Evolutionary conservation across 2,888 invertebrate species (phyloP), one percentile per base, ranked within the genome.

Genomic region (Andrena praecox): DNA sequence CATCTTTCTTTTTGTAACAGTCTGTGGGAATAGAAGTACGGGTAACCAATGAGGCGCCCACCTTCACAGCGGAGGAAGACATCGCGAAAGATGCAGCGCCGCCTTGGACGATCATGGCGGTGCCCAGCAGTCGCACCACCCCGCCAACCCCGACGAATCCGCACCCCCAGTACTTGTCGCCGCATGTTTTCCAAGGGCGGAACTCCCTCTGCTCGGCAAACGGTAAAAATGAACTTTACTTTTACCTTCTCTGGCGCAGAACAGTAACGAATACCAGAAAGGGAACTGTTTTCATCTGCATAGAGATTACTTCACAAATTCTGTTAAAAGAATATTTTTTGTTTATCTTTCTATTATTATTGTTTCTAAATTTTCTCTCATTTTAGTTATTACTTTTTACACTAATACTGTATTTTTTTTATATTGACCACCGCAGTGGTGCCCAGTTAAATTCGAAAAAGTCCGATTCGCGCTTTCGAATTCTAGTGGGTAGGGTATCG

Each of bases 181-280:
- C 95, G 52, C 93, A 95, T 86, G 92, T 94, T 68, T 93, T 95
- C 76, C 94, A 94, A 73, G 95, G 94, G 12, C 93, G 95, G 66
- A 94, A 95, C 86, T 95, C 95, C 2, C 91, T 95, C 52, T 94
- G 95, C 80, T 95, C 94, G 16, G 93, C 93, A 16, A 94, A 94
- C 85, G 95, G 95, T 95, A 89, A 93, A 93, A 82, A 72, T 62
- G 69, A 79, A 16, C 42, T 70, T 56, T 35, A 7, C 31, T 10
- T 6, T 42, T 1, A 2, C 5, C 7, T 42, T 56, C 8, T 56
- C 10, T 27, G 24, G 5, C 24, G 24, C 20, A 56, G 10, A 20
- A 56, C 24, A 20, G 24, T 56, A 56, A 27, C 10, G 24, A 56
- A 56, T 56, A 20, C n/a, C 24, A 54, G 2, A 20, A 54, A 54